Evolutionary conservation across 2,797 vertebrate species (phyloP).

Genomic region (Rallus crepitans): DNA sequence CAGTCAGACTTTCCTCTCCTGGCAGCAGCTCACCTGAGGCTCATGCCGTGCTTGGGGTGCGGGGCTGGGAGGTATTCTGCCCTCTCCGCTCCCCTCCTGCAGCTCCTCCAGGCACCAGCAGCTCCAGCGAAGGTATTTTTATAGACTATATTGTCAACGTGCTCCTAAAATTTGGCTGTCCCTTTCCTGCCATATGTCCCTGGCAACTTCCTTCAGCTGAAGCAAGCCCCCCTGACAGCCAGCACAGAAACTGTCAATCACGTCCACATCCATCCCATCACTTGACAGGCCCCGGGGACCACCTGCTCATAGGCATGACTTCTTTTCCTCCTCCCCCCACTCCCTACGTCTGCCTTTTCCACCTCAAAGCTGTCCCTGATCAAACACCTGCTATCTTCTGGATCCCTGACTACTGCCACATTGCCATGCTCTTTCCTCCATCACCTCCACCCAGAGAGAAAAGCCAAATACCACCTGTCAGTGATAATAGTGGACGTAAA

Average conservation of each 20-base stretch:
- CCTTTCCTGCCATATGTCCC: conserved; percentile 69
- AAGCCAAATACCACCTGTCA: background rate
- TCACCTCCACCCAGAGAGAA: background rate
- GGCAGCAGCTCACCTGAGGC: background rate
- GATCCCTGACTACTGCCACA: background rate
- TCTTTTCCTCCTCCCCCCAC: background rate
- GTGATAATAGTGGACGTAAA: background rate
- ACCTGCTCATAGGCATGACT: conserved; percentile 53
- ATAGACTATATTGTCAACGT: conserved; percentile 50
- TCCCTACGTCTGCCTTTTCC: background rate
- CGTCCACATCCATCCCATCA: conserved; percentile 54
- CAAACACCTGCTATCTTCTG: conserved; percentile 43
- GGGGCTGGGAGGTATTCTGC: background rate
- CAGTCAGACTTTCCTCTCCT: background rate
- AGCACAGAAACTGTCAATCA: conserved; percentile 69
- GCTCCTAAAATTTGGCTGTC: conserved; percentile 69
- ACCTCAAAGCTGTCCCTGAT: conserved; percentile 33
- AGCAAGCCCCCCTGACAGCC: conserved; percentile 69
- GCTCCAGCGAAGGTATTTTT: conserved; percentile 56
- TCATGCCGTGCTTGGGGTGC: accelerated
- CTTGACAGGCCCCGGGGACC: conserved; percentile 61
- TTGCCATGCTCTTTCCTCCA: background rate
- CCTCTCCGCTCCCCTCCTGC: background rate
- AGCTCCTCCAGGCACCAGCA: conserved; percentile 21
- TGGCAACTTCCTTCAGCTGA: conserved; percentile 62